Base-by-base conservation (phyloP, 2,113 vertebrate species). In the Clarias macrocephalus region DNA sequence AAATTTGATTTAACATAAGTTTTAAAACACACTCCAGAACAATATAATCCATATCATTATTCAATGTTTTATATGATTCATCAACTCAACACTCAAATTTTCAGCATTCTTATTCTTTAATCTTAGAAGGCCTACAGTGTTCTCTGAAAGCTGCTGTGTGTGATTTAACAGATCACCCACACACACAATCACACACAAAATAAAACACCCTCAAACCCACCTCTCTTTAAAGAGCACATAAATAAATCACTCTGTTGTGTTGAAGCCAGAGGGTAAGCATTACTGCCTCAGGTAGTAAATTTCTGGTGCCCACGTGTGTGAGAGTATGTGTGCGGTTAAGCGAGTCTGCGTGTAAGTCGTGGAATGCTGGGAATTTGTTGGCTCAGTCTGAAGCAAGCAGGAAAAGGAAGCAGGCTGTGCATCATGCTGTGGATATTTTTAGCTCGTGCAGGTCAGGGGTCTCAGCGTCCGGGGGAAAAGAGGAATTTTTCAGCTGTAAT, bases 371-470 rank as follows among this genome's bases (percentile, higher is more conserved):
- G 90, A 89, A 90, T 89, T 83, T 66, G 68, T 88, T 84, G 80
- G 42, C 83, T 82, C 81, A 62, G 59, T 92, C 91, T 93, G 93
- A 92, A 90, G 57, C 94, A 91, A 93, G 75, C 90, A 90, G 91
- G 94, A 94, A 94, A 90, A 94, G 93, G 93, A 95, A 95, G 88
- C 93, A 80, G 87, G 89, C 92, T 80, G 86, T 90, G 90, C 90
- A 88, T 56, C 89, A 77, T 90, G 93, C 95, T 9, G 86, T 90
- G 89, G 94, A 92, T 97, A 95, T 97, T 96, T 96, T 95, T 96
- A 93, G 93, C 92, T 85, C 54, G 89, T 90, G n/a, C 86, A 92
- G 92, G 92, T 94, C 91, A 93, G 72, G 87, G 93, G 90, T 95
- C 88, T 83, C 88, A 56, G 88, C 87, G 87, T 92, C 89, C 87